phyloP scores from a whole-genome alignment of 2,797 vertebrate genomes.

The Enteromius trimaculatus region DNA sequence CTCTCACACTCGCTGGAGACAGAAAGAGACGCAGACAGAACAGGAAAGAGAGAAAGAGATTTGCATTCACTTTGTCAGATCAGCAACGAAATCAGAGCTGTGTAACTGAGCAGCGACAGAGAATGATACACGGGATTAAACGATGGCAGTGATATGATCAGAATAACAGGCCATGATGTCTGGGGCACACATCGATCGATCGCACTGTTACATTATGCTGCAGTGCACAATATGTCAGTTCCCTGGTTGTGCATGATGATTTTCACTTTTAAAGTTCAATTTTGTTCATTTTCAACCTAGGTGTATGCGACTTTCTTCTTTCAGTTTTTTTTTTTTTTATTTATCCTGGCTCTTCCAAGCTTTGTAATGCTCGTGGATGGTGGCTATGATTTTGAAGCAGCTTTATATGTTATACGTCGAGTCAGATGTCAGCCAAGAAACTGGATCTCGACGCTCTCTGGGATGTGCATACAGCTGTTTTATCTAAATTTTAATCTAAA shows the following conservation, averaged over 20 bases:
- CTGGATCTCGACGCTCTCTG: too few species aligned
- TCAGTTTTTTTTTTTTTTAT: too few species aligned
- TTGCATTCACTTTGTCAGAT: constrained; percentile 36
- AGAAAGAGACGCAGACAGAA: constrained; percentile 21
- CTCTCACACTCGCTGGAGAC: constrained; percentile 2
- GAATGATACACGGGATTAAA: background rate
- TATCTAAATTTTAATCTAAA: too few species aligned
- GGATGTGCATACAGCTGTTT: too few species aligned
- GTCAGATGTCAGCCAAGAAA: too few species aligned
- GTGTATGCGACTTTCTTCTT: too few species aligned
- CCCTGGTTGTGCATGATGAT: background rate
- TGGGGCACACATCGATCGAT: constrained; percentile 4
- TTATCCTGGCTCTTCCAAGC: too few species aligned
- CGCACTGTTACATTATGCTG: background rate
- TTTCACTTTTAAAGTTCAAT: background rate
- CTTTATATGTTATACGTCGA: too few species aligned
- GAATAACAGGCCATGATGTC: background rate
- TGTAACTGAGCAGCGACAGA: constrained; percentile 11
- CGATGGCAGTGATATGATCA: background rate
- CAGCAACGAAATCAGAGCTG: constrained; percentile 39
- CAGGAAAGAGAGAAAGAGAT: constrained; percentile 20
- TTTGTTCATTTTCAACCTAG: background rate
- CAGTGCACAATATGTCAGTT: background rate
- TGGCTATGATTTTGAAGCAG: too few species aligned
- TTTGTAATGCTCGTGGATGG: too few species aligned